Conservation (phyloP, 1,140 invertebrate species). For the Bombus ignitus region DNA sequence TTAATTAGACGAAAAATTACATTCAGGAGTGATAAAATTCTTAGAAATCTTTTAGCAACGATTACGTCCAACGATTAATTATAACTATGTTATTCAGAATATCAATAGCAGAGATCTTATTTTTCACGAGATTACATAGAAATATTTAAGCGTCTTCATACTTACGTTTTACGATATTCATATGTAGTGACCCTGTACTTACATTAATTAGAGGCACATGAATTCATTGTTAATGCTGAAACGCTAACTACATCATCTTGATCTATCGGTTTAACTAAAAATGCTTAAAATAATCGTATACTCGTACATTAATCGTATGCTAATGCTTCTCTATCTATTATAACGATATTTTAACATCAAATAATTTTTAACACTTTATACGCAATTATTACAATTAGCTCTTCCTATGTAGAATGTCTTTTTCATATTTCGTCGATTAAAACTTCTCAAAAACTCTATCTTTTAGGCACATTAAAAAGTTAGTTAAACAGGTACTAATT, state of each 20-base stretch:
- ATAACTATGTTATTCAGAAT: conserved; percentile 37
- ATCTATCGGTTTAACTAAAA: conserved; percentile 1
- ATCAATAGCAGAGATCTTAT: conserved; percentile 29
- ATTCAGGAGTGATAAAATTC: conserved; percentile 41
- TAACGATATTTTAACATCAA: conserved; percentile 42
- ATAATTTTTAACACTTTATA: conserved; percentile 26
- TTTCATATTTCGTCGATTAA: conserved; percentile 21
- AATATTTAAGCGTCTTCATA: conserved; percentile 66
- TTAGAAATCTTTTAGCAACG: conserved; percentile 36
- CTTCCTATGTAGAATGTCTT: conserved; percentile 11
- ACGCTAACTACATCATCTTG: conserved; percentile 22
- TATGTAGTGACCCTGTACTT: conserved; percentile 53
- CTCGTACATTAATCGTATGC: conserved; percentile 5
- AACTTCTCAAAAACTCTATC: conserved; percentile 41
- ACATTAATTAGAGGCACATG: conserved; percentile 62
- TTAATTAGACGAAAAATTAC: conserved; percentile 50
- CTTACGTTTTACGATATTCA: conserved; percentile 61
- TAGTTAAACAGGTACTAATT: conserved; percentile 61
- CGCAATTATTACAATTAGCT: conserved; percentile 20
- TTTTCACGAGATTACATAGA: conserved; percentile 45
- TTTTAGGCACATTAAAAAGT: conserved; percentile 61
- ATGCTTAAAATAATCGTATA: conserved; percentile 25
- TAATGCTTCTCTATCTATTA: conserved; percentile 25
- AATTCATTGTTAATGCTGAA: conserved; percentile 45
- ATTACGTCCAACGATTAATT: conserved; percentile 43